Percentiles rank a stretch among this genome's conserved stretches.
Evolutionary conservation across 2,797 vertebrate genomes (phyloP).

Genomic region (Sebastiscus albofasciatus): DNA sequence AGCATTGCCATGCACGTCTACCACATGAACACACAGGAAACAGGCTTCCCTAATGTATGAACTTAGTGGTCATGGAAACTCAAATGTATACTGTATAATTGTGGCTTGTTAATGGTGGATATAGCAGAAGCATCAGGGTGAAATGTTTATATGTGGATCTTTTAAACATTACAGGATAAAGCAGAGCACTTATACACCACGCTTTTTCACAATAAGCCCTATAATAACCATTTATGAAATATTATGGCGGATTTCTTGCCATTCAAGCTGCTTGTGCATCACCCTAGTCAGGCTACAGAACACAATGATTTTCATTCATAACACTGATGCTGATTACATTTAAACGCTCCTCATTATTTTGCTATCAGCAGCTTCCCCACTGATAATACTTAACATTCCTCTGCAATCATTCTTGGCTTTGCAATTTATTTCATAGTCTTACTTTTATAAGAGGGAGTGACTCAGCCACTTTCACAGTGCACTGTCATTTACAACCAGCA

Average conservation of each 20-base stretch:
- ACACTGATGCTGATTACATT: slow-evolving; percentile 6
- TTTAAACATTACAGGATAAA: slow-evolving; percentile 6
- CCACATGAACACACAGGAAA: slow-evolving; percentile 47
- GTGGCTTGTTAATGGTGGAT: slow-evolving; percentile 33
- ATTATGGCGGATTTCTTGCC: background rate
- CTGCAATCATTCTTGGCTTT: background rate
- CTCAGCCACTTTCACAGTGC: slow-evolving; percentile 73
- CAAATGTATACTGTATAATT: slow-evolving; percentile 34
- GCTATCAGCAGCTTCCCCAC: background rate
- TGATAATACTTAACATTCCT: background rate
- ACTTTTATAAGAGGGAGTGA: slow-evolving; percentile 61
- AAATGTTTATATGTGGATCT: slow-evolving; percentile 24
- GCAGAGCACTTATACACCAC: background rate
- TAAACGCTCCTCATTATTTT: slow-evolving; percentile 30
- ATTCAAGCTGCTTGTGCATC: background rate
- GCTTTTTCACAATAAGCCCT: background rate
- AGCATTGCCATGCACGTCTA: slow-evolving; percentile 16
- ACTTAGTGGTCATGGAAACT: slow-evolving; percentile 55
- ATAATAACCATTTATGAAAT: background rate
- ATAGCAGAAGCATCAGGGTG: background rate
- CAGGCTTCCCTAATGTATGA: slow-evolving; percentile 43
- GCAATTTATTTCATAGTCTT: slow-evolving; percentile 15
- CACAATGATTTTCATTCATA: slow-evolving; percentile 32
- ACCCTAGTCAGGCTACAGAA: background rate
- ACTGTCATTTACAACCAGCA: slow-evolving; percentile 58